These are phyloP conservation scores for Rhinichthys osculus DNA, from an alignment of 2,797 vertebrate genomes.

Conservation along the genomic window DNA sequence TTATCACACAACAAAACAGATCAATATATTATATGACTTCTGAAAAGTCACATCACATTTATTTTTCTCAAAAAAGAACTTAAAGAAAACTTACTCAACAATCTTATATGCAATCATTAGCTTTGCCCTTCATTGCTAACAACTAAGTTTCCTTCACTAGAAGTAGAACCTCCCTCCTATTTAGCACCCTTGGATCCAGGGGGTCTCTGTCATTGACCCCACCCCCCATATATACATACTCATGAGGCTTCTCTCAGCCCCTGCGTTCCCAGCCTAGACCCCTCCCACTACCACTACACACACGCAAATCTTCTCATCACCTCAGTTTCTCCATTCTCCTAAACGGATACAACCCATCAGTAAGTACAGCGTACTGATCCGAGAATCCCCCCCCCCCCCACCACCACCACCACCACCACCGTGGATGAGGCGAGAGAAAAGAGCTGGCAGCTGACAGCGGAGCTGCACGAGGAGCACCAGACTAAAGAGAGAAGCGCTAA, in stretches of 20 bases:
- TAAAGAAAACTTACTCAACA: neutral
- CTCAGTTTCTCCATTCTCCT: conserved; percentile 32
- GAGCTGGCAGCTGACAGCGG: conserved; percentile 46
- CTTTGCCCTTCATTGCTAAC: conserved; percentile 2
- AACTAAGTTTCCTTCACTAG: conserved; percentile 10
- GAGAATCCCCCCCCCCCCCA: neutral
- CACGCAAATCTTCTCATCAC: conserved; percentile 34
- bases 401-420: neutral
- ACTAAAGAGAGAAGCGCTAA: conserved; percentile 68
- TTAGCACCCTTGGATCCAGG: conserved; percentile 71
- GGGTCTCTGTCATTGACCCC: conserved; percentile 65
- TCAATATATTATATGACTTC: neutral
- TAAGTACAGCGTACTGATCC: conserved; percentile 30
- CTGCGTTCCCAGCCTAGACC: conserved; percentile 20
- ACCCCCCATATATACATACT: conserved; percentile 7
- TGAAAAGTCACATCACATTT: too few relatives aligned
- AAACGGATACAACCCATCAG: conserved; percentile 49
- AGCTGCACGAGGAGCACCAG: conserved; percentile 43
- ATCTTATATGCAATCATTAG: neutral
- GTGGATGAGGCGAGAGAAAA: conserved; percentile 30
- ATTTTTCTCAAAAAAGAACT: neutral
- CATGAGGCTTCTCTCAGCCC: conserved; percentile 7
- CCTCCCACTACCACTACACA: conserved; percentile 39
- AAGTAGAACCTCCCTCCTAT: conserved; percentile 28
- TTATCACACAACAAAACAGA: neutral